Conservation (phyloP, 1,140 invertebrate genomes). For the Arctopsyche grandis region DNA sequence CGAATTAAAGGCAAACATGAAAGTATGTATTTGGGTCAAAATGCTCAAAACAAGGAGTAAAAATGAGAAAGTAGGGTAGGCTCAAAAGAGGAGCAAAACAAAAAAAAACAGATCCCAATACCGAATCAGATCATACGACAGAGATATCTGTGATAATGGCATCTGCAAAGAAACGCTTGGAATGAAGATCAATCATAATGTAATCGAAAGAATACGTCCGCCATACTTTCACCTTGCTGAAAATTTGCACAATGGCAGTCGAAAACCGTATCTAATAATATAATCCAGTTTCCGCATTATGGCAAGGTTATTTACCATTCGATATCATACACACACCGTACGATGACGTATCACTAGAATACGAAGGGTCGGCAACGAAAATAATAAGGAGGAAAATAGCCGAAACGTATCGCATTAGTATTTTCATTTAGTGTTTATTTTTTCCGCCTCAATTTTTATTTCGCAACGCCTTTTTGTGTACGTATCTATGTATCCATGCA, state of each 20-base stretch:
- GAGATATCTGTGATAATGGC: neutral
- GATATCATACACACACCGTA: neutral
- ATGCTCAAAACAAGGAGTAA: too few relatives aligned
- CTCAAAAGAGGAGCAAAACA: too few relatives aligned
- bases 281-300: conserved; percentile 9
- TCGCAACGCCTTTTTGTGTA: neutral
- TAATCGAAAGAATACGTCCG: neutral
- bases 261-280: neutral
- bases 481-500: neutral
- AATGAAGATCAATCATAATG: neutral
- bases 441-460: too few relatives aligned
- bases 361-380: too few relatives aligned
- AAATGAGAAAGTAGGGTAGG: too few relatives aligned
- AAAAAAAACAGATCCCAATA: too few relatives aligned
- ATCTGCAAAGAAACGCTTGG: neutral
- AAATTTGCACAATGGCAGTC: neutral
- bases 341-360: too few relatives aligned
- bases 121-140: neutral
- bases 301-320: conserved; percentile 11
- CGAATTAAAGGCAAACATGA: too few relatives aligned
- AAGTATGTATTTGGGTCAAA: too few relatives aligned
- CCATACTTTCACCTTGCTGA: neutral
- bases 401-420: too few relatives aligned
- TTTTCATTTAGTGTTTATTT: too few relatives aligned
- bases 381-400: too few relatives aligned